Conservation (phyloP, 2,113 vertebrate genomes). For the Indicator maculatus region DNA sequence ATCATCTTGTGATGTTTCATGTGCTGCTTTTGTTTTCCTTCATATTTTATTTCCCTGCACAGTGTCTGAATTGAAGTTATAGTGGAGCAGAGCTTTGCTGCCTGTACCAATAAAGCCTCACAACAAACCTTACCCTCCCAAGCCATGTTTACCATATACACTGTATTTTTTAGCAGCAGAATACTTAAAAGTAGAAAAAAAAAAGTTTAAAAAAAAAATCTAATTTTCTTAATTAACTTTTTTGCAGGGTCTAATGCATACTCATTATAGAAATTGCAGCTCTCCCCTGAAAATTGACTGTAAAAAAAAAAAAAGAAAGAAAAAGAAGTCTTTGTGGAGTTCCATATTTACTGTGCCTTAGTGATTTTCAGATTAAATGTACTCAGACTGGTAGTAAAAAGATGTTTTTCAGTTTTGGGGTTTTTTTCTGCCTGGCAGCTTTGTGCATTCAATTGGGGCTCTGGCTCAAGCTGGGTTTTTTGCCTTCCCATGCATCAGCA, state of each 20-base stretch:
- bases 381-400: constrained; percentile 1
- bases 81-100: neutral
- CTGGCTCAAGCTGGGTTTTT: constrained; percentile 38
- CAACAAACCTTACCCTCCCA: neutral
- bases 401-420: neutral
- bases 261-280: constrained; percentile 45
- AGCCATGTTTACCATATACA: neutral
- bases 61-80: neutral
- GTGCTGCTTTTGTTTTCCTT: neutral
- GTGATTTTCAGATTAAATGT: constrained; percentile 49
- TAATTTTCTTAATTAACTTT: constrained; percentile 65
- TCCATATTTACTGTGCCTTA: constrained; percentile 14
- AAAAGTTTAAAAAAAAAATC: neutral
- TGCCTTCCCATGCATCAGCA: constrained; percentile 9
- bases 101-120: neutral
- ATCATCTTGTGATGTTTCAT: neutral
- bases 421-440: neutral
- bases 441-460: neutral
- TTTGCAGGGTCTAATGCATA: constrained; percentile 36
- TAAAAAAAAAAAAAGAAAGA: constrained; percentile 39
- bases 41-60: neutral
- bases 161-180: constrained; percentile 20
- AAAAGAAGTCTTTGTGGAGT: neutral
- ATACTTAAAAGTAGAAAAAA: neutral
- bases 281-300: constrained; percentile 19